Evolutionary conservation across 2,888 invertebrate species (phyloP).

Genomic region (Pristionchus entomophagus): DNA sequence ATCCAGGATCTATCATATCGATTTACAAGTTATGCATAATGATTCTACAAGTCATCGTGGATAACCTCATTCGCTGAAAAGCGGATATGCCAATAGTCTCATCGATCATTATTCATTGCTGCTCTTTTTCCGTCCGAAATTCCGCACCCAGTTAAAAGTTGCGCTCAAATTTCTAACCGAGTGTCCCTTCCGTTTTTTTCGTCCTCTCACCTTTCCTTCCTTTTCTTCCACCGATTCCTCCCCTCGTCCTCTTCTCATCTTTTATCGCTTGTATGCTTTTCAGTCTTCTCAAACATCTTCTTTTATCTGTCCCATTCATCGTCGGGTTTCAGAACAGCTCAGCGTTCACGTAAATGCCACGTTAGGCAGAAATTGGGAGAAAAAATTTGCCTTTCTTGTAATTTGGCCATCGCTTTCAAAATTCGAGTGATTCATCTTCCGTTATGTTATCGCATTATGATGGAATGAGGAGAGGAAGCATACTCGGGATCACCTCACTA

Average conservation of each 20-base stretch:
- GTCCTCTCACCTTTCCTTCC: constrained; percentile 6
- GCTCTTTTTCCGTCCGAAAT: too few relatives aligned
- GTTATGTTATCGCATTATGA: too few relatives aligned
- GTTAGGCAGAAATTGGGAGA: neutral
- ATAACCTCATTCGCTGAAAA: too few relatives aligned
- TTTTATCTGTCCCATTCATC: constrained; percentile 6
- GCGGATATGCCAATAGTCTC: neutral
- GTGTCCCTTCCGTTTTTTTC: neutral
- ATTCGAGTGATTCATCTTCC: neutral
- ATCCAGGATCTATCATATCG: neutral
- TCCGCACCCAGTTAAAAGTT: too few relatives aligned
- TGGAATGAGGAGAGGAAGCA: too few relatives aligned
- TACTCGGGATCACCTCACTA: neutral
- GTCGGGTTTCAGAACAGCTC: constrained; percentile 10
- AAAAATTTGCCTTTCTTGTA: neutral
- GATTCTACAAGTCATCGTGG: neutral
- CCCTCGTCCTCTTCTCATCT: neutral
- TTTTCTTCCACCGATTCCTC: neutral
- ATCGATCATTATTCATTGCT: neutral
- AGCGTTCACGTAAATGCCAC: neutral
- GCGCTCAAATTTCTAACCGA: too few relatives aligned
- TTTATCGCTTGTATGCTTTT: constrained; percentile 15
- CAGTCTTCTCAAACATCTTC: constrained; percentile 10
- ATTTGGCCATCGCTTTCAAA: neutral
- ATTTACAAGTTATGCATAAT: neutral